These are phyloP conservation scores for Dromococcyx pavoninus DNA, from an alignment of 2,797 vertebrate genomes.

Conservation along the genomic window DNA sequence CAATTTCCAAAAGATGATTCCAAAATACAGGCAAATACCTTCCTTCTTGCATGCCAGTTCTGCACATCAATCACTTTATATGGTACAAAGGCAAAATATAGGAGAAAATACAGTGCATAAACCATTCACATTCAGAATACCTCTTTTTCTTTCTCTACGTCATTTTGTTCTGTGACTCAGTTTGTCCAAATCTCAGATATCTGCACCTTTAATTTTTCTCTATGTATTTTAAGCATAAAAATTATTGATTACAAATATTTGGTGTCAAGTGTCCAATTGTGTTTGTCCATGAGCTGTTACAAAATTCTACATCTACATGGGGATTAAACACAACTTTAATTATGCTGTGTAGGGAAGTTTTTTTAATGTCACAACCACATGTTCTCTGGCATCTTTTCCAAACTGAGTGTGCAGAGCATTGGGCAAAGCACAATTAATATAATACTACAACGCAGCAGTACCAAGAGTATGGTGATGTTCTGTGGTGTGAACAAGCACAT, in stretches of 20 bases:
- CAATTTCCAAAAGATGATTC: background rate
- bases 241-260: background rate
- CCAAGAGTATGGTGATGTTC: constrained; percentile 1
- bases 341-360: background rate
- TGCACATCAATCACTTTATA: background rate
- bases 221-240: background rate
- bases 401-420: background rate
- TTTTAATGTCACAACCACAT: background rate
- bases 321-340: background rate
- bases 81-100: background rate
- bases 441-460: background rate
- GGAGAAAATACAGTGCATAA: background rate
- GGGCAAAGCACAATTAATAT: constrained; percentile 20
- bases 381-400: background rate
- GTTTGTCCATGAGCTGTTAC: background rate
- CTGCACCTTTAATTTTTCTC: background rate
- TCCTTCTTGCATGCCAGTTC: background rate
- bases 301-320: background rate
- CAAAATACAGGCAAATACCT: background rate
- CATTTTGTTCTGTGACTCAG: background rate
- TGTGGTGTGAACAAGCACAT: background rate
- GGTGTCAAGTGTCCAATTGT: background rate
- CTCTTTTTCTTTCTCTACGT: background rate
- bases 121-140: background rate
- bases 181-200: background rate